A percentile compares a stretch with the other conserved stretches of the same genome.
These are phyloP conservation scores for Ammodytes dubius DNA, from an alignment of 2,113 vertebrate genomes.

Conservation along the genomic window DNA sequence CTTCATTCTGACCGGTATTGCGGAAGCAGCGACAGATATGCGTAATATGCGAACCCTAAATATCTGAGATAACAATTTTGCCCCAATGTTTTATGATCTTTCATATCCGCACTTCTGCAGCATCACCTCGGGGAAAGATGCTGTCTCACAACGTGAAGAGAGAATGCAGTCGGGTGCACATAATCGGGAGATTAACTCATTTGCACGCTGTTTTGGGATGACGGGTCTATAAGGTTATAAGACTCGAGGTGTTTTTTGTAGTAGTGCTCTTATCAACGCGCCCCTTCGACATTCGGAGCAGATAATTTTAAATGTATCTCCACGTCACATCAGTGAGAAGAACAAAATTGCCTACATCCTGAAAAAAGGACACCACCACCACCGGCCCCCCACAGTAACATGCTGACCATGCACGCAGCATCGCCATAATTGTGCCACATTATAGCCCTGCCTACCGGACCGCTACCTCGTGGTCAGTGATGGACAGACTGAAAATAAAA, in stretches of 20 bases:
- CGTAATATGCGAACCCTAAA: conserved; percentile 46
- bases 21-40: conserved; percentile 51
- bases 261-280: background rate
- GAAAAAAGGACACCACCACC: conserved; percentile 58
- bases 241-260: background rate
- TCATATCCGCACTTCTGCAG: conserved; percentile 64
- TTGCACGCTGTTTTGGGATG: conserved; percentile 46
- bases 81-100: conserved; percentile 33
- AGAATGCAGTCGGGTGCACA: conserved; percentile 31
- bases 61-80: conserved; percentile 50
- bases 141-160: conserved; percentile 41
- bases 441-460: conserved; percentile 62
- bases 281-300: conserved; percentile 50
- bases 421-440: conserved; percentile 74
- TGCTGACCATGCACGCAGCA: conserved; percentile 82
- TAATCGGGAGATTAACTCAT: conserved; percentile 49
- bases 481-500: conserved; percentile 26
- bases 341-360: conserved; percentile 45
- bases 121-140: conserved; percentile 54
- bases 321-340: conserved; percentile 1
- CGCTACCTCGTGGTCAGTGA: conserved; percentile 64
- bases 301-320: conserved; percentile 42
- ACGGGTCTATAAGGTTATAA: conserved; percentile 20
- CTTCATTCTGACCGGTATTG: conserved; percentile 30
- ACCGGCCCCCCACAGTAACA: conserved; percentile 60